Conservation (phyloP, 2,888 invertebrate genomes). For the Xanthia icteritia region DNA sequence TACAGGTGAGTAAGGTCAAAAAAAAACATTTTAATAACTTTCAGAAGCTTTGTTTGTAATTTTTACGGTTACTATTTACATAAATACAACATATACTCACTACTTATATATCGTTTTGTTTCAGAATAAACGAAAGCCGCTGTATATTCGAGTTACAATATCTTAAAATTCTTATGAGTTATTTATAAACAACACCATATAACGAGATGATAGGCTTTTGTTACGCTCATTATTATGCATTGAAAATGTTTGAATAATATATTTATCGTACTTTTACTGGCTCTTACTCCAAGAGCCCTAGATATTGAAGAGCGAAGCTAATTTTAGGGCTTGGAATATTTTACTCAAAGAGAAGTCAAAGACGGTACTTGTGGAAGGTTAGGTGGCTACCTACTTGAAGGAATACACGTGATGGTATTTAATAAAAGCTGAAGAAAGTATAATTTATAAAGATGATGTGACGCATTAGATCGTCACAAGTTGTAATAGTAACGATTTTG, state of each 20-base stretch:
- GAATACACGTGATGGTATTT: conserved; percentile 20
- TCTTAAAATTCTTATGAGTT: conserved; percentile 28
- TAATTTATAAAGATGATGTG: not conserved
- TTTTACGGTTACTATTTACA: not conserved
- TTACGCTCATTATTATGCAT: conserved; percentile 62
- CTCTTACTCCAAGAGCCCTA: conserved; percentile 51
- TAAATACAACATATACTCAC: not conserved
- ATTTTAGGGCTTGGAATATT: conserved; percentile 42
- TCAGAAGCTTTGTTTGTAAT: not conserved
- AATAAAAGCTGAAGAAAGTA: conserved; percentile 20
- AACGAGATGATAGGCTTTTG: conserved; percentile 52
- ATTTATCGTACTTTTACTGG: conserved; percentile 59
- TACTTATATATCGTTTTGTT: not conserved
- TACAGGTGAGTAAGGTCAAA: not conserved
- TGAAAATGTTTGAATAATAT: conserved; percentile 63
- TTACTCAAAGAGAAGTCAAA: conserved; percentile 43
- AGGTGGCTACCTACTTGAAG: conserved; percentile 17
- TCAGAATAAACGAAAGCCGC: not conserved
- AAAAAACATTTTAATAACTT: not conserved
- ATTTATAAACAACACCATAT: conserved; percentile 53
- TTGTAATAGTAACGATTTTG: not conserved
- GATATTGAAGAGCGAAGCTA: conserved; percentile 51
- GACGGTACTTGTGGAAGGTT: conserved; percentile 17
- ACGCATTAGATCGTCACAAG: not conserved
- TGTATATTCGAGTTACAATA: conserved; percentile 24